Conservation (phyloP, 2,888 invertebrate species). For the Lutraria lutraria region DNA sequence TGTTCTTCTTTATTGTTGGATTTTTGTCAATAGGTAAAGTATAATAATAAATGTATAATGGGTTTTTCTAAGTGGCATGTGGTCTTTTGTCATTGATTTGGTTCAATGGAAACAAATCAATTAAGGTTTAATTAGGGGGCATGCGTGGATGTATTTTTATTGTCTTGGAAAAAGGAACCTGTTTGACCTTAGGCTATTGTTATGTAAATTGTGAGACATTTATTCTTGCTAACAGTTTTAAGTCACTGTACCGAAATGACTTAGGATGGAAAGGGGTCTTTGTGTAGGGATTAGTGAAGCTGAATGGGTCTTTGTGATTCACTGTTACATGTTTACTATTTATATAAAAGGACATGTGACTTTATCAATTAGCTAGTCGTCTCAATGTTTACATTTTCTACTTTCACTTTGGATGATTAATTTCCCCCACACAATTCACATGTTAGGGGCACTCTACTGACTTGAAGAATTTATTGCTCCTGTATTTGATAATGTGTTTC, state of each 20-base stretch:
- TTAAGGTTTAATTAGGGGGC: constrained; percentile 54
- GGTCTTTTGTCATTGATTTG: constrained; percentile 51
- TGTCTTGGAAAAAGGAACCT: constrained; percentile 32
- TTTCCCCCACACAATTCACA: constrained; percentile 33
- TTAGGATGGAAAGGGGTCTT: constrained; percentile 36
- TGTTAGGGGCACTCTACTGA: constrained; percentile 27
- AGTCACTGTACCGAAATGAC: background rate
- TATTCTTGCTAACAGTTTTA: constrained; percentile 20
- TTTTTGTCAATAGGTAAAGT: constrained; percentile 56
- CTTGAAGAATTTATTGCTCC: constrained; percentile 20
- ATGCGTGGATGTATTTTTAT: constrained; percentile 33
- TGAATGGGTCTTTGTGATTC: constrained; percentile 53
- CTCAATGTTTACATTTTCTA: constrained; percentile 47
- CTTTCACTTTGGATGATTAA: constrained; percentile 50
- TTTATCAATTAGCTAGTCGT: background rate
- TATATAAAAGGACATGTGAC: constrained; percentile 8
- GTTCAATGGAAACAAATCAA: constrained; percentile 53
- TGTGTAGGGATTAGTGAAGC: constrained; percentile 56
- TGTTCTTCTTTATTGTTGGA: constrained; percentile 48
- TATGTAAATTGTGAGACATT: constrained; percentile 27
- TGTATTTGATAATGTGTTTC: constrained; percentile 19
- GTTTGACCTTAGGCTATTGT: constrained; percentile 33
- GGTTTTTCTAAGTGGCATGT: constrained; percentile 42
- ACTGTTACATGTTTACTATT: background rate
- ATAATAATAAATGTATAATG: constrained; percentile 47